Conservation (phyloP, 30 jellyfish, hydroid and myxozoan genomes). For the Cassiopea andromeda region DNA sequence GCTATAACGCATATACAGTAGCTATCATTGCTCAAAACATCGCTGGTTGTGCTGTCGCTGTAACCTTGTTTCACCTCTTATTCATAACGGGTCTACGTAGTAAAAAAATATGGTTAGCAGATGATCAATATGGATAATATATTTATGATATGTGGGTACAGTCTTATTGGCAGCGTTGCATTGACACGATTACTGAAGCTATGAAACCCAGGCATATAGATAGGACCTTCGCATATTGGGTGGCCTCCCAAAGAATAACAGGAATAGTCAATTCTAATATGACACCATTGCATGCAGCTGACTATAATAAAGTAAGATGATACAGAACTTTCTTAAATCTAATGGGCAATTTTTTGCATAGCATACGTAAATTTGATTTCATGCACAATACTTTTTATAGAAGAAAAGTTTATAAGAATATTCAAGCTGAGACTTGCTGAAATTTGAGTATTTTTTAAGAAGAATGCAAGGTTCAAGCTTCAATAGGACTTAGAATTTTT, state of each 20-base stretch:
- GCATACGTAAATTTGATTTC: no score
- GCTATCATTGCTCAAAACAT: background rate
- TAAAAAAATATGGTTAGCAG: background rate
- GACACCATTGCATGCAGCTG: background rate
- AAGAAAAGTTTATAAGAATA: no score
- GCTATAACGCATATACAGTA: background rate
- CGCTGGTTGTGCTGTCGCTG: background rate
- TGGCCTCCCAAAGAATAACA: background rate
- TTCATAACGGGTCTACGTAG: constrained; percentile 6
- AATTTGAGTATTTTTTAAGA: no score
- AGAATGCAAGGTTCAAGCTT: no score
- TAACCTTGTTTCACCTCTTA: constrained; percentile 15
- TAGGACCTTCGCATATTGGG: background rate
- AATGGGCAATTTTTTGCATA: no score
- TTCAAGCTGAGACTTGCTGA: no score
- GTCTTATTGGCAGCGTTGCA: background rate
- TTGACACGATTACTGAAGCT: background rate
- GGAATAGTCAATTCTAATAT: background rate
- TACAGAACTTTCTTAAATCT: no score
- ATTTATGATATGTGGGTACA: background rate
- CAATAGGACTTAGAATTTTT: no score
- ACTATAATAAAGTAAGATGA: no score
- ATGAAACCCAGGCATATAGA: background rate
- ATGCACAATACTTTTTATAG: no score
- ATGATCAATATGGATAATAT: background rate